Conservation (phyloP, 2,113 vertebrate species). For the Rhineura floridana region DNA sequence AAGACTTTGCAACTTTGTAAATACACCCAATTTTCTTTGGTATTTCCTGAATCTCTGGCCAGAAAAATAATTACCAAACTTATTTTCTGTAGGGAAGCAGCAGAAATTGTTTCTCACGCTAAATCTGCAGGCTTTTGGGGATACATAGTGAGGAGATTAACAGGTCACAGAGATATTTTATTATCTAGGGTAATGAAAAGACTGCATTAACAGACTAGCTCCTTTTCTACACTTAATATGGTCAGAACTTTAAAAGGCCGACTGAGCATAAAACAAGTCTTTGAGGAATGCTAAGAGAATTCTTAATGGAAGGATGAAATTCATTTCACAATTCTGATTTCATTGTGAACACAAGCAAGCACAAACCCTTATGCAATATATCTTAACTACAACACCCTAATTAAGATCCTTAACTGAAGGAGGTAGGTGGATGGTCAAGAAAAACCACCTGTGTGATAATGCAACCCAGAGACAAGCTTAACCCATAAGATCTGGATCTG, state of each 20-base stretch:
- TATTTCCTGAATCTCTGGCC: constrained; percentile 71
- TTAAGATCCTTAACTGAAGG: constrained; percentile 4
- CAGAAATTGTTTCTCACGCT: constrained; percentile 64
- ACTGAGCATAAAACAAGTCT: constrained; percentile 58
- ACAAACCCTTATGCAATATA: constrained; percentile 12
- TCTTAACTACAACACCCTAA: neutral
- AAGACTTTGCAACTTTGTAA: constrained; percentile 68
- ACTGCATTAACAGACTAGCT: constrained; percentile 49
- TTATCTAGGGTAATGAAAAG: constrained; percentile 51
- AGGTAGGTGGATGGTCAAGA: constrained; percentile 9
- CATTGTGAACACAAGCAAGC: constrained; percentile 44
- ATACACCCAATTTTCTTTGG: constrained; percentile 66
- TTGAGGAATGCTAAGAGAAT: constrained; percentile 58
- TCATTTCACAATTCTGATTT: constrained; percentile 47
- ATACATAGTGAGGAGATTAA: constrained; percentile 57
- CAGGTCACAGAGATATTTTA: constrained; percentile 57
- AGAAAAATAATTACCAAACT: constrained; percentile 68
- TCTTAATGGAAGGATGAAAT: constrained; percentile 59
- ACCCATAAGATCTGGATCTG: constrained; percentile 62
- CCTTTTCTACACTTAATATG: constrained; percentile 57
- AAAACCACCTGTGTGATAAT: constrained; percentile 59
- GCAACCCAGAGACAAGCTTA: constrained; percentile 51
- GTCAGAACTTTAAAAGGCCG: constrained; percentile 62
- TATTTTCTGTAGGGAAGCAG: constrained; percentile 47
- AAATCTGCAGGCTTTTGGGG: constrained; percentile 60